Evolutionary conservation across 2,888 invertebrate species (phyloP), one percentile per base, ranked within the genome.

Genomic region (Diadegma fenestrale): DNA sequence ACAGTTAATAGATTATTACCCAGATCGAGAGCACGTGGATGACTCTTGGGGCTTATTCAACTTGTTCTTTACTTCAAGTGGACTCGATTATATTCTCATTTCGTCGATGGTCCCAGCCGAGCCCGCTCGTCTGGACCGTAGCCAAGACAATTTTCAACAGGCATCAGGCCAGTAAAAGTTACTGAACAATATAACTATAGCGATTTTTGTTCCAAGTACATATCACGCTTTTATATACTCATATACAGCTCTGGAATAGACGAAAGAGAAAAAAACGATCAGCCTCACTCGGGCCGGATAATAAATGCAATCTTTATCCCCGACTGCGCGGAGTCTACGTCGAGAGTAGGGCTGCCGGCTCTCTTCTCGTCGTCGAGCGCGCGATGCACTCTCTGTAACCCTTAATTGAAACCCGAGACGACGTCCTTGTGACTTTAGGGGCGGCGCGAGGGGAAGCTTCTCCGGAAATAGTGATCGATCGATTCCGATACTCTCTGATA

Each of bases 71-170:
- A 86, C 84, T 88, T 85, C 85, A 86, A 89, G 87, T 89, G 90
- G 89, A 90, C 90, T 91, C 90, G 91, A 91, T 91, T 91, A 91
- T 91, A 88, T 90, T 90, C 89, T 89, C 91, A 89, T 91, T 90
- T 88, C 85, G 88, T 76, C 80, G 78, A 87, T 85, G 81, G 85
- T 84, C 84, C 71, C 61, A 51, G 48, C 45, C 72, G 73, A 80
- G 86, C 80, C 80, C 86, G 75, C 80, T 80, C 87, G 75, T 71
- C 84, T 89, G 89, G 90, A 89, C 81, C 85, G 79, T 22, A 26
- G 90, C 90, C 90, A 90, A 90, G 86, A 90, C 88, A 88, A 91
- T 90, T 77, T 91, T 88, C 88, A 68, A 64, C 71, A 66, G 76
- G 83, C 58, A 75, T 41, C 54, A 68, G 33, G 73, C 48, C 82